Evolutionary conservation across 2,888 invertebrate species (phyloP).

Genomic region (Halictus quadricinctus): DNA sequence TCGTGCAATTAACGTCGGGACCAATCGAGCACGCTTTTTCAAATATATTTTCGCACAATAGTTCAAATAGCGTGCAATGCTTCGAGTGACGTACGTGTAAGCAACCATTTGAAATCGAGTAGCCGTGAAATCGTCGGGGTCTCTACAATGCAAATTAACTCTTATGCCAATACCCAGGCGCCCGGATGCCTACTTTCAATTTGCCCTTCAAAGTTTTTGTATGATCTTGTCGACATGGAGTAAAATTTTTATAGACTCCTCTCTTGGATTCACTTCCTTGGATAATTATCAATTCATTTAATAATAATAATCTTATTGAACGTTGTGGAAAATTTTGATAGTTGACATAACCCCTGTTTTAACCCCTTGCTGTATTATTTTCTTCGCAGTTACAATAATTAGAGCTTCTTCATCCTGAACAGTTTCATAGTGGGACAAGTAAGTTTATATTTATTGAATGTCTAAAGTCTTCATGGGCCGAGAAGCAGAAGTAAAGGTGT

Average conservation of each 20-base stretch:
- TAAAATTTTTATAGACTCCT: not conserved
- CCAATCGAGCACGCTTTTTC: constrained; percentile 5
- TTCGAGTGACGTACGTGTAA: not conserved
- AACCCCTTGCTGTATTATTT: too few species aligned
- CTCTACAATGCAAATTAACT: not conserved
- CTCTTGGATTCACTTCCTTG: not conserved
- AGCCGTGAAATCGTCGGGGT: not conserved
- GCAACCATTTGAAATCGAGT: not conserved
- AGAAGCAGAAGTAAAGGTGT: not conserved
- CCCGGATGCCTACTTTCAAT: not conserved
- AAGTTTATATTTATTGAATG: not conserved
- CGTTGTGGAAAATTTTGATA: not conserved
- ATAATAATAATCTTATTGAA: not conserved
- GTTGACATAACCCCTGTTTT: not conserved
- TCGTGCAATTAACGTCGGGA: constrained; percentile 43
- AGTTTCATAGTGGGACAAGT: not conserved
- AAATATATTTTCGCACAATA: not conserved
- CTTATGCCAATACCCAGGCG: not conserved
- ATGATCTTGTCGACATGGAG: not conserved
- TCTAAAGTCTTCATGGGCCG: not conserved
- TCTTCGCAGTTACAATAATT: too few species aligned
- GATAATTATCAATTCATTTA: not conserved
- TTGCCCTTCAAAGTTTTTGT: not conserved
- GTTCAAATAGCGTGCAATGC: not conserved
- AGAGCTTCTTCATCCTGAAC: too few species aligned